These are phyloP conservation scores for Champsocephalus esox DNA, from an alignment of 2,797 vertebrate species.

Conservation along the genomic window DNA sequence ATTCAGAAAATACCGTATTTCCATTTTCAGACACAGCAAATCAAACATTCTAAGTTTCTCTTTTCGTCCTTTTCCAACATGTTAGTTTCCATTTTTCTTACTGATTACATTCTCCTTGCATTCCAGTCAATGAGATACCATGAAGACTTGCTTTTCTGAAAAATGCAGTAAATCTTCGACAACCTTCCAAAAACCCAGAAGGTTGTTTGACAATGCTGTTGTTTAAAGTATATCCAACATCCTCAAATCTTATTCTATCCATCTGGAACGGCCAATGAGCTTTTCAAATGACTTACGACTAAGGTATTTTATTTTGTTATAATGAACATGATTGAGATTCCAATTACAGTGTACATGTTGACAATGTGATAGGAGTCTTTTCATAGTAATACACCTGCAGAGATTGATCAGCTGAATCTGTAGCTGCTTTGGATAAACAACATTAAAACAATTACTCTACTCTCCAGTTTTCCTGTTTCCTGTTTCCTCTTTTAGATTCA, in stretches of 20 bases:
- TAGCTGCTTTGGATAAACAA: not conserved
- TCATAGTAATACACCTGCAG: not conserved
- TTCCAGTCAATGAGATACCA: not conserved
- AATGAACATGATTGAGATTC: not conserved
- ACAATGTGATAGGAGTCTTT: not conserved
- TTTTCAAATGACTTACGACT: rapidly evolving
- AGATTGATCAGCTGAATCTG: not conserved
- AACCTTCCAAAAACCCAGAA: not conserved
- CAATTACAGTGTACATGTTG: not conserved
- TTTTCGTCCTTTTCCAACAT: not conserved
- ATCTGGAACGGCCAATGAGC: not conserved
- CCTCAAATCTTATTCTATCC: not conserved
- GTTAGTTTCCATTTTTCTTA: not conserved
- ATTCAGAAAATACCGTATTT: not conserved
- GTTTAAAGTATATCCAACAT: not conserved
- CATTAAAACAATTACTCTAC: too few relatives aligned
- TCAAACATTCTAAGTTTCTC: not conserved
- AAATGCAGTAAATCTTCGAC: not conserved
- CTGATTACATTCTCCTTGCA: not conserved
- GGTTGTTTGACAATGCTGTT: not conserved
- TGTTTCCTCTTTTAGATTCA: not conserved
- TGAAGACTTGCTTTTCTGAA: not conserved
- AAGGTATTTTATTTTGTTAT: not conserved
- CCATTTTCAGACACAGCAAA: not conserved
- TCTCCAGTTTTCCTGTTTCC: not conserved